These are phyloP conservation scores for Microtus montanus DNA, from an alignment of 2,113 vertebrate species.

Conservation along the genomic window DNA sequence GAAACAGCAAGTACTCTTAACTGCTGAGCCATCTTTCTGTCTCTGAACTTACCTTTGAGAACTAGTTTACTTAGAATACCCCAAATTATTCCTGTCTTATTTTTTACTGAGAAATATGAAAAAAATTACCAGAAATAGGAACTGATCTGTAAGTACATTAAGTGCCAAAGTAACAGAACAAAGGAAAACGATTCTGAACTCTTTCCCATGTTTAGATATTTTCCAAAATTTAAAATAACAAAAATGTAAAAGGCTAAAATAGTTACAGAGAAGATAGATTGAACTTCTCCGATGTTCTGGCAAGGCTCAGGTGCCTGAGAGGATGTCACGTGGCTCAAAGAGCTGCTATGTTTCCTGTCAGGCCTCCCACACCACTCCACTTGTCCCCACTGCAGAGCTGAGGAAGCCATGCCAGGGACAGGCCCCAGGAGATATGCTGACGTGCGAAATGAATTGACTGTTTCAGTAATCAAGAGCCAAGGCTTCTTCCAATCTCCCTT, in stretches of 20 bases:
- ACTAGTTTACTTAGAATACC: conserved; percentile 26
- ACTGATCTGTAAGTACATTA: neutral
- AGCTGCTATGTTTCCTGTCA: neutral
- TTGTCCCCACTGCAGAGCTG: neutral
- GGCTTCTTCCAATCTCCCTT: neutral
- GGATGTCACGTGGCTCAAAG: neutral
- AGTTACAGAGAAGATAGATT: neutral
- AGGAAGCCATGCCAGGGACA: neutral
- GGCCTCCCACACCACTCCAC: neutral
- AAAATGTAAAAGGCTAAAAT: conserved; percentile 43
- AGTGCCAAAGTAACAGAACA: conserved; percentile 33
- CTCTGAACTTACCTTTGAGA: neutral
- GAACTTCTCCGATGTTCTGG: conserved; percentile 16
- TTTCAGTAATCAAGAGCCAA: conserved; percentile 16
- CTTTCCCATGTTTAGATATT: neutral
- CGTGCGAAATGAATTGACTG: neutral
- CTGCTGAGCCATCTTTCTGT: neutral
- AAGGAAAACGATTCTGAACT: neutral
- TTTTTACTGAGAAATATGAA: conserved; percentile 37
- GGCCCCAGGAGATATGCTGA: neutral
- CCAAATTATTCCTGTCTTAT: conserved; percentile 13
- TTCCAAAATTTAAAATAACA: conserved; percentile 47
- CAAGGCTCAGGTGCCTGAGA: neutral
- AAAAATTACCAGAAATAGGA: conserved; percentile 7
- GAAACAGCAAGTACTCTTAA: neutral